phyloP scores from a whole-genome alignment of 92 coral and sea anemone genomes.

The Pocillopora meandrina region DNA sequence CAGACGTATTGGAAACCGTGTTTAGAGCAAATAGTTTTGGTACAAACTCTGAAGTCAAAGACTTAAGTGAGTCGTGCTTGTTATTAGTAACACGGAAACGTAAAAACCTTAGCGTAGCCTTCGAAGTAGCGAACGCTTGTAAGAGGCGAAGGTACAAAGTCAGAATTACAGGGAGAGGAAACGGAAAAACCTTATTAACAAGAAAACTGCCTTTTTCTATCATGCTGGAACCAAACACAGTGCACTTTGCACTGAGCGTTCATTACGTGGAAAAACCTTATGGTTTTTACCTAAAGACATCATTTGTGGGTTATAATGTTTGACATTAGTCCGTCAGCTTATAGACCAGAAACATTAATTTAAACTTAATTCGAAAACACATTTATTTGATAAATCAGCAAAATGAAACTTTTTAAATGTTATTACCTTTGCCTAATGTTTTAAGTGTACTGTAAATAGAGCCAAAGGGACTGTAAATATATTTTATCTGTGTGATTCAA shows the following conservation, averaged over 20 bases:
- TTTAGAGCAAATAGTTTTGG: slow-evolving; percentile 73
- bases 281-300: slow-evolving; percentile 69
- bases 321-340: not conserved
- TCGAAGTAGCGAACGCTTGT: slow-evolving; percentile 83
- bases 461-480: no score
- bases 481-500: no score
- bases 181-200: slow-evolving; percentile 60
- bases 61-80: slow-evolving; percentile 74
- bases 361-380: no score
- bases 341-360: no score
- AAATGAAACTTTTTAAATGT: no score
- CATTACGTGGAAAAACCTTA: slow-evolving; percentile 70
- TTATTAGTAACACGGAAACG: slow-evolving; percentile 80
- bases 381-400: no score
- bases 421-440: no score
- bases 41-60: slow-evolving; percentile 66
- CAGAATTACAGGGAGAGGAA: slow-evolving; percentile 70
- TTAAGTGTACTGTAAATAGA: no score
- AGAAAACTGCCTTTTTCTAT: slow-evolving; percentile 59
- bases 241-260: slow-evolving; percentile 73
- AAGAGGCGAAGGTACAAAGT: slow-evolving; percentile 61
- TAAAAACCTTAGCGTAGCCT: slow-evolving; percentile 52
- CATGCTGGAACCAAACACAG: slow-evolving; percentile 66
- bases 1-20: slow-evolving; percentile 59
- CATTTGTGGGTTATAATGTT: slow-evolving; percentile 52